Conservation (phyloP, 2,888 invertebrate species). For the Lasioglossum oenotherae region DNA sequence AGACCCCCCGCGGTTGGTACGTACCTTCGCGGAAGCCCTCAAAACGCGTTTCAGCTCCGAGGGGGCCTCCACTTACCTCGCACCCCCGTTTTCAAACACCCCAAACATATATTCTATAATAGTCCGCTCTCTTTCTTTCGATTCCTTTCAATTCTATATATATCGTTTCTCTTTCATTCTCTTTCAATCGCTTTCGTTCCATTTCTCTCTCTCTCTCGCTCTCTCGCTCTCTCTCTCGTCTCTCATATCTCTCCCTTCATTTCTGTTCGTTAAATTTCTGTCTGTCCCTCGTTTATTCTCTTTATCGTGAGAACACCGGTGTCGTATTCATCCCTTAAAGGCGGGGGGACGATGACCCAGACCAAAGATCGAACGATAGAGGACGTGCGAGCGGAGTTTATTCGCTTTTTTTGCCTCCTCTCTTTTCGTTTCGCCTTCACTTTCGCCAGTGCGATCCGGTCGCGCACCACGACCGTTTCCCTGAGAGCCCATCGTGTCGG, state of each 20-base stretch:
- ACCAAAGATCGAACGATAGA: slow-evolving; percentile 45
- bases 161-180: slow-evolving; percentile 9
- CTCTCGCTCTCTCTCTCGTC: neutral
- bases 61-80: slow-evolving; percentile 79
- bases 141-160: slow-evolving; percentile 21
- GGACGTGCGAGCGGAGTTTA: slow-evolving; percentile 51
- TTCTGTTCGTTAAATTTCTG: neutral
- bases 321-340: neutral
- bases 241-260: neutral
- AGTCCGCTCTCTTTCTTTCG: slow-evolving; percentile 76
- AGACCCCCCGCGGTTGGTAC: slow-evolving; percentile 83
- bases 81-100: slow-evolving; percentile 77
- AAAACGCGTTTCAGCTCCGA: slow-evolving; percentile 73
- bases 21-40: slow-evolving; percentile 81
- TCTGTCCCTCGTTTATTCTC: neutral
- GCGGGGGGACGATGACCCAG: slow-evolving; percentile 7
- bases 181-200: slow-evolving; percentile 35
- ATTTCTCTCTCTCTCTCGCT: slow-evolving; percentile 31
- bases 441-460: neutral
- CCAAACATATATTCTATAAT: slow-evolving; percentile 62
- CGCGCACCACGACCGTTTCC: neutral
- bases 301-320: slow-evolving; percentile 24
- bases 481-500: slow-evolving; percentile 63
- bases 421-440: neutral
- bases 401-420: neutral